A percentile compares a stretch with the other conserved stretches of the same genome.
phyloP scores from a whole-genome alignment of 2,888 invertebrate species.

The Sphinx pinastri region DNA sequence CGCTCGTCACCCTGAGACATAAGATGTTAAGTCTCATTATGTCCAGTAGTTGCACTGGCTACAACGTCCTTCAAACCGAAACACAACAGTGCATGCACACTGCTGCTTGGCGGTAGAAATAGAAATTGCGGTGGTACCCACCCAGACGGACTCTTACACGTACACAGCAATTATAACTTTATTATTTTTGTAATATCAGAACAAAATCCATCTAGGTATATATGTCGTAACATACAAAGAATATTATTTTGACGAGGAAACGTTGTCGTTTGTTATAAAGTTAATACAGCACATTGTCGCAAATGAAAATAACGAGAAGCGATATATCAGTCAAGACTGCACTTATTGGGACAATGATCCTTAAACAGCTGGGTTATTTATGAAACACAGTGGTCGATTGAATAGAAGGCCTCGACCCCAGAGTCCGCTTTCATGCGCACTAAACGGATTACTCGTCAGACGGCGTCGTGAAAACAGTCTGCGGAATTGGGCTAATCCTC shows the following conservation, averaged over 20 bases:
- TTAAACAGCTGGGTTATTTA: constrained; percentile 52
- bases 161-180: no score
- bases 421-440: constrained; percentile 48
- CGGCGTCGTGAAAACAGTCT: constrained; percentile 51
- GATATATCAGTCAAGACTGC: constrained; percentile 41
- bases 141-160: no score
- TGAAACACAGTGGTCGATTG: constrained; percentile 52
- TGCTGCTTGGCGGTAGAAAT: no score
- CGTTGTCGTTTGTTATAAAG: constrained; percentile 31
- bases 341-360: constrained; percentile 54
- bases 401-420: constrained; percentile 55
- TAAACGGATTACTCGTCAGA: constrained; percentile 58
- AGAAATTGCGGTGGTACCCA: no score
- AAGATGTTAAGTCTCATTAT: no score
- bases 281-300: constrained; percentile 33
- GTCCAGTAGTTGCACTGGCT: no score
- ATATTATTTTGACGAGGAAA: constrained; percentile 4
- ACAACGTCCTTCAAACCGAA: no score
- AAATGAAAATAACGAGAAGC: constrained; percentile 36
- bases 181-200: no score
- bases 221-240: no score
- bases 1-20: no score
- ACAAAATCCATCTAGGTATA: no score
- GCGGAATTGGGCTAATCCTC: constrained; percentile 61
- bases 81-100: no score